Conservation (phyloP, 2,888 invertebrate species). For the Pterobdella sp. region DNA sequence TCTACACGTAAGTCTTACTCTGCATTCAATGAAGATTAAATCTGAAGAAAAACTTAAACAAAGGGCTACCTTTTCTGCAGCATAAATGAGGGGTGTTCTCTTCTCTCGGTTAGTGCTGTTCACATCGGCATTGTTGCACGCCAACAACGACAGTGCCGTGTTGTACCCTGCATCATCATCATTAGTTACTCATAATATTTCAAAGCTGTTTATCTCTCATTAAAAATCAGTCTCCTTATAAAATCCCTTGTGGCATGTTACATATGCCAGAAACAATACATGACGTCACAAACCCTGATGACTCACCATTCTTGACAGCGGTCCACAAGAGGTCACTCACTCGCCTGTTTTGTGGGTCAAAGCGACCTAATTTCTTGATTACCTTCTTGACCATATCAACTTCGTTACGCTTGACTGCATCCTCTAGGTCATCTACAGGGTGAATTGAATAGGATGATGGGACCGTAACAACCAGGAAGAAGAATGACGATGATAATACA, state of each 20-base stretch:
- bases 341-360: conserved; percentile 41
- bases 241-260: background rate
- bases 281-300: background rate
- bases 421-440: conserved; percentile 15
- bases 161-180: conserved; percentile 40
- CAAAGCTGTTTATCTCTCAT: too few relatives aligned
- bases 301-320: conserved; percentile 44
- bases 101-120: conserved; percentile 46
- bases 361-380: conserved; percentile 30
- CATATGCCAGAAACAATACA: background rate
- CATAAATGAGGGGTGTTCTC: conserved; percentile 47
- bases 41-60: background rate
- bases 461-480: background rate
- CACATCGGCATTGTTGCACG: conserved; percentile 44
- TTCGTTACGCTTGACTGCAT: conserved; percentile 27
- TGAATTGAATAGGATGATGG: too few relatives aligned
- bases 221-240: background rate
- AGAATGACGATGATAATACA: background rate
- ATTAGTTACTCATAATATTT: too few relatives aligned
- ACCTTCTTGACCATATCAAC: conserved; percentile 23
- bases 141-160: conserved; percentile 45
- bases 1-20: too few relatives aligned
- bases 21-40: too few relatives aligned
- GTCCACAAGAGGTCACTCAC: conserved; percentile 46
- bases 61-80: conserved; percentile 41